Conservation (phyloP, 2,113 vertebrate genomes). For the Ctenodactylus gundi region DNA sequence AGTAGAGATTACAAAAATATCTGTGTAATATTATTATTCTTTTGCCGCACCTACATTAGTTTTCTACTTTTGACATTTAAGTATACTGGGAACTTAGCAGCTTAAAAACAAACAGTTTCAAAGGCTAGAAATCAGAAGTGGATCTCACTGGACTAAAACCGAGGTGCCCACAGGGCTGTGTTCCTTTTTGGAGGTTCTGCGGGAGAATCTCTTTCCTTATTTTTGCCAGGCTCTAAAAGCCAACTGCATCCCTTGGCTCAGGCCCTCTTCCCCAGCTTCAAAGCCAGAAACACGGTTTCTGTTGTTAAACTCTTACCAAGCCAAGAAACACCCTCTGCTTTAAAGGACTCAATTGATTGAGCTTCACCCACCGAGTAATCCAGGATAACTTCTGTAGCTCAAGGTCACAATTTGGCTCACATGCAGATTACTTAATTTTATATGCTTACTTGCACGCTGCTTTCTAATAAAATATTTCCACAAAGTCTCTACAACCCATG, state of each 20-base stretch:
- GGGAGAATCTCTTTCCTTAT: not conserved
- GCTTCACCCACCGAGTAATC: not conserved
- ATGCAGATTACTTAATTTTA: slow-evolving; percentile 10
- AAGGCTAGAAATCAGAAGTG: not conserved
- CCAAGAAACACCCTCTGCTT: not conserved
- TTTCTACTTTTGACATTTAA: not conserved
- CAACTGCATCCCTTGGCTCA: not conserved
- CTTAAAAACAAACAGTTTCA: not conserved
- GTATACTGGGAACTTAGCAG: not conserved
- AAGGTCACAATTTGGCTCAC: not conserved
- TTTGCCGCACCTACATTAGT: not conserved
- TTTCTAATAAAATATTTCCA: slow-evolving; percentile 21
- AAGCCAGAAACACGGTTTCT: not conserved
- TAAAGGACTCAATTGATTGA: not conserved
- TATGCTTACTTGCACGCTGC: not conserved
- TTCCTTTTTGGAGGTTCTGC: not conserved
- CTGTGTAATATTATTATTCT: not conserved
- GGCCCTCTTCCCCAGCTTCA: not conserved
- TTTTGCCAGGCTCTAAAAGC: not conserved
- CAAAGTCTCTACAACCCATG: slow-evolving; percentile 10
- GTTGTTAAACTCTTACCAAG: not conserved
- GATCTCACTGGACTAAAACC: not conserved
- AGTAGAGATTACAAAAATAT: not conserved
- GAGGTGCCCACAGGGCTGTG: not conserved
- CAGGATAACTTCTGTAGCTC: not conserved